Evolutionary conservation across 2,797 vertebrate genomes (phyloP).

Genomic region (Basileuterus tristriatus): DNA sequence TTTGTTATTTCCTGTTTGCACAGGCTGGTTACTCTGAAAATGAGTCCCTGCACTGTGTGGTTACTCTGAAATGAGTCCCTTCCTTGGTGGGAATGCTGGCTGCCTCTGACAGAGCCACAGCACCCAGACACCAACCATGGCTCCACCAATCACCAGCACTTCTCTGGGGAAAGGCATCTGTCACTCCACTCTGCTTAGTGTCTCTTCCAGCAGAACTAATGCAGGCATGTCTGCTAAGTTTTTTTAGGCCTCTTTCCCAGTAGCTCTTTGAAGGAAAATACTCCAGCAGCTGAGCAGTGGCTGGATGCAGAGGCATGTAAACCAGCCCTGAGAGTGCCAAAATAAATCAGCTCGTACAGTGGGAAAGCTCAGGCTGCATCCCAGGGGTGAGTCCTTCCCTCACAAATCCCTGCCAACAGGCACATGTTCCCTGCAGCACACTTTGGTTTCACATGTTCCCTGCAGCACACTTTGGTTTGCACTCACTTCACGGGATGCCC

Average conservation of each 20-base stretch:
- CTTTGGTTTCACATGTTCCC: background rate
- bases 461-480: background rate
- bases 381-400: background rate
- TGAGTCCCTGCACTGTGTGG: background rate
- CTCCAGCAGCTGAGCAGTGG: background rate
- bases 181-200: background rate
- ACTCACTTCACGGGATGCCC: background rate
- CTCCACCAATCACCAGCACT: background rate
- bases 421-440: accelerated
- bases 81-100: accelerated
- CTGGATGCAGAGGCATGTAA: background rate
- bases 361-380: slow-evolving; percentile 1
- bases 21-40: background rate
- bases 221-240: background rate
- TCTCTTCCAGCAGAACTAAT: background rate
- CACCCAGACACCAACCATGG: accelerated
- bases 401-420: background rate
- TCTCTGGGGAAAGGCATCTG: background rate
- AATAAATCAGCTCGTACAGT: background rate
- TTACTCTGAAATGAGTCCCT: background rate
- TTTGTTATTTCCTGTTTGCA: background rate
- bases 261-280: background rate
- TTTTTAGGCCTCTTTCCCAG: slow-evolving; percentile 10
- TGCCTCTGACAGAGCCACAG: background rate
- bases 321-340: background rate